phyloP scores from a whole-genome alignment of 1,140 invertebrate species.

The Drosophila micromelanica region DNA sequence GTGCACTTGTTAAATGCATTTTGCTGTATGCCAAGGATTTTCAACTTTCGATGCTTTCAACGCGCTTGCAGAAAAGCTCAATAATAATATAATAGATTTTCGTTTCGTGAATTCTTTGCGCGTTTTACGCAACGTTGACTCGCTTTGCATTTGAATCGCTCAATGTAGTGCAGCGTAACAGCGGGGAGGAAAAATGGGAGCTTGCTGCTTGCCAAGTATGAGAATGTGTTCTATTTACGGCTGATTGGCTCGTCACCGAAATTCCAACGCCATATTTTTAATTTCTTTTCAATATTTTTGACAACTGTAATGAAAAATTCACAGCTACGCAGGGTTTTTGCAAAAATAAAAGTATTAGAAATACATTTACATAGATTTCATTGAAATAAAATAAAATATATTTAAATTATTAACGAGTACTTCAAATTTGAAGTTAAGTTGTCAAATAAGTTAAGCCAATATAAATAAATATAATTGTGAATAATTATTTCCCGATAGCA shows the following conservation, averaged over 20 bases:
- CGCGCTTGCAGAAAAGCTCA: conserved; percentile 57
- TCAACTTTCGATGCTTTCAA: conserved; percentile 44
- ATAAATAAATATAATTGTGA: too few species aligned
- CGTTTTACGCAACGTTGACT: conserved; percentile 57
- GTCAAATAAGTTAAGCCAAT: background rate
- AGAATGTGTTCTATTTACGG: conserved; percentile 10
- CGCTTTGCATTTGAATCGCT: conserved; percentile 60
- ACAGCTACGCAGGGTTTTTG: conserved; percentile 43
- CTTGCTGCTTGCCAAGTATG: background rate
- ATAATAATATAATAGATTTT: conserved; percentile 69
- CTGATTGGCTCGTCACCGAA: conserved; percentile 30
- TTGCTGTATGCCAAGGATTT: conserved; percentile 52
- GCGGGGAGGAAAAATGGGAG: background rate
- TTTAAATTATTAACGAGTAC: too few species aligned
- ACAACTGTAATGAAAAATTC: conserved; percentile 31
- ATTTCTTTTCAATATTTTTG: conserved; percentile 15
- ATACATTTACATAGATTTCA: too few species aligned
- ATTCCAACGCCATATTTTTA: conserved; percentile 31
- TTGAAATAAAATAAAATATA: too few species aligned
- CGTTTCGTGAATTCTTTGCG: conserved; percentile 48
- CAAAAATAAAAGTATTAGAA: background rate
- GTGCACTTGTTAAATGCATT: conserved; percentile 52
- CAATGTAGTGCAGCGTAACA: background rate
- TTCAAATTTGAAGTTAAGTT: too few species aligned
- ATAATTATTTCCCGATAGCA: background rate